phyloP scores from a whole-genome alignment of 1,140 invertebrate species.

The Aporrectodea caliginosa region DNA sequence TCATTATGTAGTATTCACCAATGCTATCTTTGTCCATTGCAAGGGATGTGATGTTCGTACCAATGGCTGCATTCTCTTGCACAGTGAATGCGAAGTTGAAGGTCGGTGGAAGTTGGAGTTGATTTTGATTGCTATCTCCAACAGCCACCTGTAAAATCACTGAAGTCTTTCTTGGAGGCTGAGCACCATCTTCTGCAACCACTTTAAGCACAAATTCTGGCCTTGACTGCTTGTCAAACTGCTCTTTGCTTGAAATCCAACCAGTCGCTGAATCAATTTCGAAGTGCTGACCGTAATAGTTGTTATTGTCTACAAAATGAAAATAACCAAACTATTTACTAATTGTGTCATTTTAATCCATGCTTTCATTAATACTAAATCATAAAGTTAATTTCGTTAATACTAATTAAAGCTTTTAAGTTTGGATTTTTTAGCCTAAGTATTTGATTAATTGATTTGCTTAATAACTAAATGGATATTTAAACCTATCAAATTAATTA shows the following conservation, averaged over 20 bases:
- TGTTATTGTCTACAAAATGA: conserved; percentile 61
- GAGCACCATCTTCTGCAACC: conserved; percentile 78
- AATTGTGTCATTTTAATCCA: no score
- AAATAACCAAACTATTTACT: neutral
- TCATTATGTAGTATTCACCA: conserved; percentile 84
- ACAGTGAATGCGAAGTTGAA: conserved; percentile 72
- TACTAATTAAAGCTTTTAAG: no score
- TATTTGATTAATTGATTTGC: no score
- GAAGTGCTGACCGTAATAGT: conserved; percentile 74
- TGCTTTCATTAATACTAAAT: no score
- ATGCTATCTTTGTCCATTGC: conserved; percentile 62
- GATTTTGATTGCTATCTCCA: conserved; percentile 49
- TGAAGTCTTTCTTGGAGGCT: conserved; percentile 69
- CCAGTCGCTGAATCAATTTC: conserved; percentile 76
- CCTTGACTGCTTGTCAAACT: conserved; percentile 84
- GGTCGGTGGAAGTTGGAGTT: conserved; percentile 49
- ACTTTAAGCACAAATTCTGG: conserved; percentile 79
- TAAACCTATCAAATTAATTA: no score
- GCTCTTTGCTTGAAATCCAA: conserved; percentile 77
- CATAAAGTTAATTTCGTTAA: no score
- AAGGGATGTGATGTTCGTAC: conserved; percentile 81
- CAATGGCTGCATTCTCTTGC: conserved; percentile 86
- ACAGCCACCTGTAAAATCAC: conserved; percentile 43
- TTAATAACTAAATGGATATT: no score
- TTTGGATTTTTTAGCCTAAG: no score